phyloP scores from a whole-genome alignment of 2,797 vertebrate genomes.

The Eremophila alpestris region DNA sequence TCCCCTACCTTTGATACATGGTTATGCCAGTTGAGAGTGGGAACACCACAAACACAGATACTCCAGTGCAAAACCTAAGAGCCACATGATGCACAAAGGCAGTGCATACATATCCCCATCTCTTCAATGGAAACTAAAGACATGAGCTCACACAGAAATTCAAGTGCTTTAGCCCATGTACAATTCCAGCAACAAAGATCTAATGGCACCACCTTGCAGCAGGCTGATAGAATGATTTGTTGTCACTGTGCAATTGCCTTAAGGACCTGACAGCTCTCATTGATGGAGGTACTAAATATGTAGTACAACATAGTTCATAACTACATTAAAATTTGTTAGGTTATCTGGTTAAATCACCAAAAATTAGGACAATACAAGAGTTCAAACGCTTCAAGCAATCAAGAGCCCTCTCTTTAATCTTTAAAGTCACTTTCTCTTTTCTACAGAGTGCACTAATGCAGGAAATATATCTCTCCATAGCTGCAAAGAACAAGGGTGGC shows the following conservation, averaged over 20 bases:
- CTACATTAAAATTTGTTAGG: neutral
- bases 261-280: neutral
- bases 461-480: neutral
- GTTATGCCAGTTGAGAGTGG: neutral
- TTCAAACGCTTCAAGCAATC: neutral
- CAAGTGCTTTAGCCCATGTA: neutral
- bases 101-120: fast-evolving
- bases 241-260: neutral
- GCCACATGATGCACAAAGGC: neutral
- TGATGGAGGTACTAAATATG: neutral
- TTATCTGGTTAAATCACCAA: neutral
- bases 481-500: neutral
- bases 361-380: neutral
- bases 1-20: neutral
- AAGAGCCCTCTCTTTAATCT: neutral
- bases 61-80: neutral
- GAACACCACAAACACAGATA: neutral
- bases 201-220: neutral
- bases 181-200: neutral
- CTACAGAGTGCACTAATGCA: neutral
- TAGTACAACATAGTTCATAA: neutral
- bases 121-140: neutral
- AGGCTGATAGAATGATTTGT: neutral
- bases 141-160: neutral
- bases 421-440: neutral